A percentile compares a stretch with the other conserved stretches of the same genome.
phyloP scores from a whole-genome alignment of 2,113 vertebrate species.

The Cricetomys ansorgei region DNA sequence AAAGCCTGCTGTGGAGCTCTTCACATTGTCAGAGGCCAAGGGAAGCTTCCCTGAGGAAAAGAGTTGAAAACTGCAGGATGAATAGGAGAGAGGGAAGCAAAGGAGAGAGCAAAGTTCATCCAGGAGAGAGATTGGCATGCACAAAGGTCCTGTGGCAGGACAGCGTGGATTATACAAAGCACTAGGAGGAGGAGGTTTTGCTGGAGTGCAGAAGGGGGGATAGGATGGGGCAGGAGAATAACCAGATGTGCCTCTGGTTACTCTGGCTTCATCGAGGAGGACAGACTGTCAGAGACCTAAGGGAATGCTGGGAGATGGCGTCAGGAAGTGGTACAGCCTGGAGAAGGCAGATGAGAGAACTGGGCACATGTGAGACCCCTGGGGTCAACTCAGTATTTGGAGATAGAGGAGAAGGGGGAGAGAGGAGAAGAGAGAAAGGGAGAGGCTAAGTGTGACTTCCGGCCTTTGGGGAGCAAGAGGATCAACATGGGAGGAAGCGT shows the following conservation, averaged over 20 bases:
- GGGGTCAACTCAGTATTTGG: not conserved
- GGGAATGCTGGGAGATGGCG: not conserved
- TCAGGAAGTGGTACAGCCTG: not conserved
- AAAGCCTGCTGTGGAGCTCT: not conserved
- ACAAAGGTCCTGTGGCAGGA: not conserved
- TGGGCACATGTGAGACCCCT: not conserved
- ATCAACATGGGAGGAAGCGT: not conserved
- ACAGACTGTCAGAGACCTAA: not conserved
- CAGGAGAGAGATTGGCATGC: not conserved
- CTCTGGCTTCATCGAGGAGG: not conserved
- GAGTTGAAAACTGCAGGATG: not conserved
- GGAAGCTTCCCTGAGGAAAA: not conserved
- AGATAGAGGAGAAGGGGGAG: not conserved
- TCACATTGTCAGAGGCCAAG: not conserved
- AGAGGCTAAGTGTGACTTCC: not conserved
- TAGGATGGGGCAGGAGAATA: not conserved
- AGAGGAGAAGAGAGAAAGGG: too few species aligned
- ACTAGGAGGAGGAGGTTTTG: not conserved
- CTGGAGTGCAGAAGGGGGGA: not conserved
- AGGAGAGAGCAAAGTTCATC: not conserved
- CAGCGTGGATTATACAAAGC: not conserved
- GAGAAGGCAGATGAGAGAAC: not conserved
- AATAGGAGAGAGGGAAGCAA: not conserved
- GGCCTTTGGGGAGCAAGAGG: not conserved
- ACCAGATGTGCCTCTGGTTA: not conserved